Evolutionary conservation across 30 jellyfish, hydroid and myxozoan species (phyloP), one percentile per base, ranked within the genome.

Genomic region (Nemopilema nomurai): DNA sequence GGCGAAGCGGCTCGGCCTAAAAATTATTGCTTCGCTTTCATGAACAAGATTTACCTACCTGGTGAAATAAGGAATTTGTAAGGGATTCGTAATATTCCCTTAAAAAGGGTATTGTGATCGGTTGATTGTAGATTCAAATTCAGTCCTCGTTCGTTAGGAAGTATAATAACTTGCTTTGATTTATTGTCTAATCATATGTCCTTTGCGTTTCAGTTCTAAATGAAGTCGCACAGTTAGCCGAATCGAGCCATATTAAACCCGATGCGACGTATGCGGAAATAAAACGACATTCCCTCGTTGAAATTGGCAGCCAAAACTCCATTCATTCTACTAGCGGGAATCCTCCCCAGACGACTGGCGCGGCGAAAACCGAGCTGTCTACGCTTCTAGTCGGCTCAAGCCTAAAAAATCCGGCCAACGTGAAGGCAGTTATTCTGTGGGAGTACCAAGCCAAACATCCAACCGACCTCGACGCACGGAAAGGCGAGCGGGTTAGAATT

Each of bases 371-470:
- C 24, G 96, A 87, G 49, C 86, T 87, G 24, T 49, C 90, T 29
- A 27, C 86, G 28, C 80, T 87, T 19, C 74, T 87, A 0, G 85
- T 51, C 63, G 90, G 90, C 17, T 74, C 86, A 25, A 76, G 89
- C 26, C 76, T 77, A n/a, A 62, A 87, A 30, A 77, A 53, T 50
- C 96, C 96, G 16, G 96, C 96, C 1, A 70, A 57, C 83, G 78
- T 87, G n/a, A 87, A 87, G 21, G 96, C 71, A 16, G 67, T 69
- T 28, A 72, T 69, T 18, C 89, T 87, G 23, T 87, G 91, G 91
- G 52, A 73, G n/a, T 87, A 67, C 87, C 63, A 41, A 29, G 90
- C 91, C 17, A 68, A 65, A 29, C 90, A 87, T 51, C 90, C 89
- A 23, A 87, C 96, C 0, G 96, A 87, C 23, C 73, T 87, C 51